Evolutionary conservation across 2,888 invertebrate species (phyloP), one percentile per base, ranked within the genome.

Genomic region (Melinaea menophilus): DNA sequence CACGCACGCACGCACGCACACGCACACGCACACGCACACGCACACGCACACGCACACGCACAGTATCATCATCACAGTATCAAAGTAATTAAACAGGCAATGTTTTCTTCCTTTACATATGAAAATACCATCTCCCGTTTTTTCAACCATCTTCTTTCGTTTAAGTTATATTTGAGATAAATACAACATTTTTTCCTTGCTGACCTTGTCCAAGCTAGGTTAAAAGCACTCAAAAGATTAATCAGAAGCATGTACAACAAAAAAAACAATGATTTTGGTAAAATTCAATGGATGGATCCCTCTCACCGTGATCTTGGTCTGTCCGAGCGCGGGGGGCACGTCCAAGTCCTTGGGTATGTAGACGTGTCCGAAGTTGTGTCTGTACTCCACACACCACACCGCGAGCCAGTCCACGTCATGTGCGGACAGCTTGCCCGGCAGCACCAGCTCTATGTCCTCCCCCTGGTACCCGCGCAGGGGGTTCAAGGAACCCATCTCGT

Each of bases 341-440:
- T 97, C 96, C 74, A 97, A 85, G 74, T 97, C 95, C 79, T 95
- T 95, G 0, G 97, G 97, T 60, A 98, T 94, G 76, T 93, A 91
- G 1, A 98, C 96, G 78, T 98, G 96, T 0, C 98, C 98, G 80
- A 97, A 98, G 88, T 97, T 97, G 78, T 97, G 96, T 4, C 94
- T 88, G 85, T 95, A 96, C 76, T 95, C 94, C n/a, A 97, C 96
- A 78, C 97, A 97, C 96, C 97, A 98, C 0, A 98, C 95, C 0
- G 96, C 93, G 41, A 98, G 92, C 97, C 97, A 98, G 85, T 97
- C 96, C 73, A 98, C 95, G 83, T 97, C 97, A 86, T 97, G 95
- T 0, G 97, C 96, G 0, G 97, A 97, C 70, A 97, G 84, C 74
- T 94, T 93, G 57, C 95, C 95, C 0, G 97, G 97, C 61, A 98